Base-by-base conservation (phyloP, 2,888 invertebrate genomes). In the Chirona hameri region DNA sequence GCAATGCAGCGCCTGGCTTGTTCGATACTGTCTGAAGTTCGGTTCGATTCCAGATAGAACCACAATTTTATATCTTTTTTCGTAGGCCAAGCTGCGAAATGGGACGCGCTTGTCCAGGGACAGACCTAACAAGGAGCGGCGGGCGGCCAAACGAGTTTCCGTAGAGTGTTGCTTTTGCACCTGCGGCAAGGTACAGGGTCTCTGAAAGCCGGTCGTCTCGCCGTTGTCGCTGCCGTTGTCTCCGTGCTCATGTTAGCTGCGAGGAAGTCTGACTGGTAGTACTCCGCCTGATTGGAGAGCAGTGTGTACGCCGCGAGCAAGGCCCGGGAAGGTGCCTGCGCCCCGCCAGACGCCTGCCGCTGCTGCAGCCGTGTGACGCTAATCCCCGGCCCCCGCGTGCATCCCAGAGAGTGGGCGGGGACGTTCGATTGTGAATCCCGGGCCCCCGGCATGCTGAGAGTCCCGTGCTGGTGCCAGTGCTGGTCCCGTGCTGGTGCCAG, bases 301-400 rank as follows among this genome's bases (percentile, higher is more conserved):
- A 27, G 31, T 72, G 72, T 27, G 14, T 18, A 18, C 52, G 14
- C 29, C 72, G 27, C 4, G 24, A 12, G 65, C 1, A 27, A 24
- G 65, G 65, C 27, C 27, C 14, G 12, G 29, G 15, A 27, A 4
- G 18, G 4, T 1, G 14, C 5, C 72, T 9, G 60, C 10, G 24
- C 1, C n/a, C 4, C 24, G n/a, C 7, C 21, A 18, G 82, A 83
- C 81, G 69, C 82, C 79, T 65, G 81, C 81, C 21, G 84, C 81
- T 31, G 83, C 82, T 55, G 83, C 82, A 39, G 69, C 82, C 5
- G 65, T 55, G 27, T 80, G 81, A 29, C 83, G 82, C 24, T 39
- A 2, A 2, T 7, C 57, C 69, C 21, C 82, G 83, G 27, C 83
- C 83, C 5, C 83, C 82, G 55, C 81, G 83, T n/a, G 83, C 83